A percentile compares a stretch with the other conserved stretches of the same genome.
Evolutionary conservation across 2,797 vertebrate species (phyloP).

Genomic region (Chromobotia macracanthus): DNA sequence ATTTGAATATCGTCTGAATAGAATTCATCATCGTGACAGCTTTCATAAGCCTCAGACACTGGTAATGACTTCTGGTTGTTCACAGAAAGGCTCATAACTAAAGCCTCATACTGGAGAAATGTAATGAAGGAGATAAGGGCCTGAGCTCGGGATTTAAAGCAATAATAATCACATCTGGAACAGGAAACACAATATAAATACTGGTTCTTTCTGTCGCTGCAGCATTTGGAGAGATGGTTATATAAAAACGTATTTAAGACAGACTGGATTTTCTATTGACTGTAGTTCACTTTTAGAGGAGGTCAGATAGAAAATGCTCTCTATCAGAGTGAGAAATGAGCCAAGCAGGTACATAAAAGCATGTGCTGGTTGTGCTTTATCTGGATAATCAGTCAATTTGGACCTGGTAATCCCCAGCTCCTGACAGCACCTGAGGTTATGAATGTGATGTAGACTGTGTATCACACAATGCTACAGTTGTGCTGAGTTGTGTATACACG

Average conservation of each 20-base stretch:
- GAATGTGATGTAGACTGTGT: not conserved
- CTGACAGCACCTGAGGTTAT: not conserved
- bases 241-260: not conserved
- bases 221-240: not conserved
- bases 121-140: not conserved
- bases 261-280: not conserved
- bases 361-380: not conserved
- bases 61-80: not conserved
- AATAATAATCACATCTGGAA: slow-evolving; percentile 17
- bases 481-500: slow-evolving; percentile 44
- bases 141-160: not conserved
- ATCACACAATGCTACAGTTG: not conserved
- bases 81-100: not conserved
- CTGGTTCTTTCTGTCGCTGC: not conserved
- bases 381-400: not conserved
- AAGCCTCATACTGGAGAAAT: not conserved
- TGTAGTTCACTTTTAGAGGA: too few relatives aligned
- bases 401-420: not conserved
- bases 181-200: slow-evolving; percentile 12
- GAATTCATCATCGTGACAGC: not conserved
- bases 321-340: not conserved
- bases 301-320: not conserved
- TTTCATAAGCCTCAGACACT: not conserved
- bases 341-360: not conserved
- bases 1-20: not conserved